These are phyloP conservation scores for Podiceps cristatus DNA, from an alignment of 2,113 vertebrate genomes.

Conservation along the genomic window DNA sequence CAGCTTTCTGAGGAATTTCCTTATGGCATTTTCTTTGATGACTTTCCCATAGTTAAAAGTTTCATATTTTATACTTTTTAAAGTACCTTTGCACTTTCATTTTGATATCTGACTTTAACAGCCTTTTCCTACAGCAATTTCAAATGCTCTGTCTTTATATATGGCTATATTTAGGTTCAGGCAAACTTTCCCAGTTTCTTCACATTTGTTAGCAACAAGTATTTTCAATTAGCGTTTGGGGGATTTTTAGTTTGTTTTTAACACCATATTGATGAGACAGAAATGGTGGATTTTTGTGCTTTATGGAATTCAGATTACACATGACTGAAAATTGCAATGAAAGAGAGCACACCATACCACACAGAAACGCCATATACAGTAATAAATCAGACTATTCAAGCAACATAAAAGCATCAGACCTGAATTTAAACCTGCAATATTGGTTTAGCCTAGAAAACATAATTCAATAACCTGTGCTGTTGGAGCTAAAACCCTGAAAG, in stretches of 20 bases:
- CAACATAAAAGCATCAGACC: neutral
- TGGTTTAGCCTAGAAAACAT: neutral
- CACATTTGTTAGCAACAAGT: neutral
- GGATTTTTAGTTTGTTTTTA: neutral
- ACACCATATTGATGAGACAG: neutral
- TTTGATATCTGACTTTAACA: neutral
- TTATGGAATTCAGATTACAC: neutral
- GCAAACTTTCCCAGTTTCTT: neutral
- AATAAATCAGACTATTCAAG: slow-evolving; percentile 8
- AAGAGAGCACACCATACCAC: neutral
- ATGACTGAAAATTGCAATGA: neutral
- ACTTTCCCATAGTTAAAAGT: neutral
- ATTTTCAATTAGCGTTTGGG: neutral
- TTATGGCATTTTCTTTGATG: neutral
- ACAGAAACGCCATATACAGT: neutral
- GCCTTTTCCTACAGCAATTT: neutral
- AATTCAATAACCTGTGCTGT: neutral
- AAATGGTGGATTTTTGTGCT: neutral
- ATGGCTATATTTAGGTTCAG: neutral
- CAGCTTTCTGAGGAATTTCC: neutral
- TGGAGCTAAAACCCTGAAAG: neutral
- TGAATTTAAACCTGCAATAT: neutral
- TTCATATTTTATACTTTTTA: neutral
- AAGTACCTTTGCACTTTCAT: neutral
- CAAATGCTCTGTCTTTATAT: neutral